Evolutionary conservation across 2,888 invertebrate genomes (phyloP).

Genomic region (Prosopocoilus inquinatus): DNA sequence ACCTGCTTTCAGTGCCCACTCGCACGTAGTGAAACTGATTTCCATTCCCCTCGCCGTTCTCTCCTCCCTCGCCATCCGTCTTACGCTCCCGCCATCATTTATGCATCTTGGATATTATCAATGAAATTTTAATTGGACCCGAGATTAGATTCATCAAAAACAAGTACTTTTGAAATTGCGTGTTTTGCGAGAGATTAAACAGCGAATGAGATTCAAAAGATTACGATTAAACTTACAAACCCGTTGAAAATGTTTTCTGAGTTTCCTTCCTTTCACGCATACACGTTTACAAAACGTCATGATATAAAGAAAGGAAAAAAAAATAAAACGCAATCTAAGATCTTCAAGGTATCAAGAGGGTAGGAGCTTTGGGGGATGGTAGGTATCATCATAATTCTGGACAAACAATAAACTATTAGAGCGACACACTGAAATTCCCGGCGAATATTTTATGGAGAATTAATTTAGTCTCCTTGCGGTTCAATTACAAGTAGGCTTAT

Average conservation of each 20-base stretch:
- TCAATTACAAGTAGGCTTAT: slow-evolving; percentile 34
- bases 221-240: too few relatives aligned
- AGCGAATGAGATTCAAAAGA: too few relatives aligned
- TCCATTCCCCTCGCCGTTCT: too few relatives aligned
- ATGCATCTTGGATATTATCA: neutral
- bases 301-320: too few relatives aligned
- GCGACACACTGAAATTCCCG: neutral
- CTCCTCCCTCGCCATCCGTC: too few relatives aligned
- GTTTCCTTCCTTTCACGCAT: too few relatives aligned
- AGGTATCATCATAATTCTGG: neutral
- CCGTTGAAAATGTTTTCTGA: too few relatives aligned
- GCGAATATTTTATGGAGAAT: slow-evolving; percentile 14
- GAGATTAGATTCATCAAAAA: neutral
- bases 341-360: neutral
- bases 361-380: neutral
- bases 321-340: neutral
- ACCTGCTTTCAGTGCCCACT: neutral
- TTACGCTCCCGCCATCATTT: too few relatives aligned
- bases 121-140: neutral
- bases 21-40: neutral
- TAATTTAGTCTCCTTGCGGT: slow-evolving; percentile 26
- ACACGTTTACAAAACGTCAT: too few relatives aligned
- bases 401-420: too few relatives aligned
- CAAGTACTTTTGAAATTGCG: neutral
- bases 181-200: too few relatives aligned